Conservation (phyloP, 2,113 vertebrate genomes). For the Pluvianellus socialis region DNA sequence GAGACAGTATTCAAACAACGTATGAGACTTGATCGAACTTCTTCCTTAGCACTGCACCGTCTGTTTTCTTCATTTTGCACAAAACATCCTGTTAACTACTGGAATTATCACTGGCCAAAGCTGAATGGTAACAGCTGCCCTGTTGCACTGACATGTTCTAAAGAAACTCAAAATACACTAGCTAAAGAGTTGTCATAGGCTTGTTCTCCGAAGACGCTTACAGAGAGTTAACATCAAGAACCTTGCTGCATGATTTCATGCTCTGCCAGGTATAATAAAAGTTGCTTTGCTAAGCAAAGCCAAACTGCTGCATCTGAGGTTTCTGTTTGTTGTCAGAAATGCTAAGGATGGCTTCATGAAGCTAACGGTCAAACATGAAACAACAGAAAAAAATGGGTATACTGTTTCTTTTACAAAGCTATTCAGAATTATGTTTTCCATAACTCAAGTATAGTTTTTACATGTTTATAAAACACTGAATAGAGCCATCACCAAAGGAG, state of each 20-base stretch:
- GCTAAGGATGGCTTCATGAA: not conserved
- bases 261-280: not conserved
- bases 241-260: not conserved
- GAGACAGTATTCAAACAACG: not conserved
- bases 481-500: not conserved
- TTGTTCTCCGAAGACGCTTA: not conserved
- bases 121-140: not conserved
- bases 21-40: not conserved
- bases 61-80: not conserved
- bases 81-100: not conserved
- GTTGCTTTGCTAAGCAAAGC: conserved; percentile 2
- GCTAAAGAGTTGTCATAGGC: not conserved
- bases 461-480: not conserved
- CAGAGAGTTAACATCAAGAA: not conserved
- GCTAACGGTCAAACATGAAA: not conserved
- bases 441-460: not conserved
- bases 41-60: not conserved
- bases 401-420: not conserved
- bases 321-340: not conserved
- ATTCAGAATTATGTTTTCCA: not conserved
- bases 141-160: not conserved
- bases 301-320: not conserved
- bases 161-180: not conserved
- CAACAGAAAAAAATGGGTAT: not conserved
- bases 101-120: not conserved